Evolutionary conservation across 2,888 invertebrate species (phyloP).

Genomic region (Eupithecia subfuscata): DNA sequence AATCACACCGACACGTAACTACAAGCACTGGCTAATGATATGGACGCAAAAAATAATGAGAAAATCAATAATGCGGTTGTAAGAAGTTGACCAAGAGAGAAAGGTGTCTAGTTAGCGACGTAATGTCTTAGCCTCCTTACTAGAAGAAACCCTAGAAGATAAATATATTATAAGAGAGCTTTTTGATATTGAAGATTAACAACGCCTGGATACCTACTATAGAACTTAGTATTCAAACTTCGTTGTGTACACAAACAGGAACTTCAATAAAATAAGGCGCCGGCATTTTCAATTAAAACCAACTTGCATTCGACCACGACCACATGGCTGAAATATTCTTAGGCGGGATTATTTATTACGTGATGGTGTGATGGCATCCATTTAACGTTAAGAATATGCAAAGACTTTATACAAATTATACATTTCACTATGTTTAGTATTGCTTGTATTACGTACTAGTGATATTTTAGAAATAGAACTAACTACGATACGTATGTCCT

Average conservation of each 20-base stretch:
- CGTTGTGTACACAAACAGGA: constrained; percentile 17
- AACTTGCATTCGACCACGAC: constrained; percentile 41
- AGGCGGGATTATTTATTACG: constrained; percentile 41
- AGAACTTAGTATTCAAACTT: background rate
- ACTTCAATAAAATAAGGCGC: constrained; percentile 25
- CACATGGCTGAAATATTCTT: constrained; percentile 37
- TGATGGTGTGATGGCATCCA: constrained; percentile 58
- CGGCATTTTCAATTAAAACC: constrained; percentile 41
- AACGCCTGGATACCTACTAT: background rate
- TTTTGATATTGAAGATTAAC: background rate
- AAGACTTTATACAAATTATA: constrained; percentile 71
- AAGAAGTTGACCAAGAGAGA: constrained; percentile 24
- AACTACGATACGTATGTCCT: constrained; percentile 76
- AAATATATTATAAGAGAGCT: background rate
- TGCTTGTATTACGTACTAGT: constrained; percentile 79
- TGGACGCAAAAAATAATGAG: constrained; percentile 33
- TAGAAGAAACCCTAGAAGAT: background rate
- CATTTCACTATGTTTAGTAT: constrained; percentile 72
- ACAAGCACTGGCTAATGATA: constrained; percentile 28
- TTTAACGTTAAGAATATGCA: constrained; percentile 57
- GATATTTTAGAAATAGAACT: constrained; percentile 72
- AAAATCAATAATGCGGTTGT: constrained; percentile 28
- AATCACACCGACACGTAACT: constrained; percentile 54
- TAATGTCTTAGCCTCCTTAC: constrained; percentile 10
- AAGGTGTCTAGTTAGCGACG: constrained; percentile 28